Evolutionary conservation across 2,113 vertebrate species (phyloP).

Genomic region (Theristicus caerulescens): DNA sequence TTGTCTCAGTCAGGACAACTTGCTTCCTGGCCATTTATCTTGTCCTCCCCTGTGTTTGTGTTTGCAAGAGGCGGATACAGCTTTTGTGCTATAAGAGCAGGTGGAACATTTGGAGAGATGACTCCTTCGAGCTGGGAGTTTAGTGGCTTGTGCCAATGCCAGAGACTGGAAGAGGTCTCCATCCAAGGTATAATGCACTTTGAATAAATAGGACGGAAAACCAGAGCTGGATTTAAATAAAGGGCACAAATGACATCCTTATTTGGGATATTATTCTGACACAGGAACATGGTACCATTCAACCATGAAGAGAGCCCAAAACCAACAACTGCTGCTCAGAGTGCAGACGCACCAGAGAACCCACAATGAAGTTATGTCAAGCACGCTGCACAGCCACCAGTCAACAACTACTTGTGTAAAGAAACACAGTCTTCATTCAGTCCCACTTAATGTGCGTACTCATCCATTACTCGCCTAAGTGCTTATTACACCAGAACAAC

Average conservation of each 20-base stretch:
- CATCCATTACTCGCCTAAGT: neutral
- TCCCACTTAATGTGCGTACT: neutral
- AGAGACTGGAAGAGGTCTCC: conserved; percentile 21
- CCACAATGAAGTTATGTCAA: neutral
- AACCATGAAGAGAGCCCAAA: neutral
- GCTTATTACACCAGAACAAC: neutral
- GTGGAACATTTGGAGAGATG: conserved; percentile 21
- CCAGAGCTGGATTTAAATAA: neutral
- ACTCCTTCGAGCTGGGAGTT: conserved; percentile 53
- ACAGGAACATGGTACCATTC: neutral
- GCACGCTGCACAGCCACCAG: neutral
- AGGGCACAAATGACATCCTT: neutral
- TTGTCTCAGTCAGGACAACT: neutral
- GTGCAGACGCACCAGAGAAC: neutral
- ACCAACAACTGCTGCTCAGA: neutral
- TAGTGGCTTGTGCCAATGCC: neutral
- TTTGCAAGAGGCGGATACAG: neutral
- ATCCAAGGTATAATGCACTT: neutral
- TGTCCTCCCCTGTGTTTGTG: neutral
- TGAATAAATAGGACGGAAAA: neutral
- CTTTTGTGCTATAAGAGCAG: neutral
- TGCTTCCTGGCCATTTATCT: neutral
- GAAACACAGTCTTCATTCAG: neutral
- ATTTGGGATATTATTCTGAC: neutral
- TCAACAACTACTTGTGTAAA: neutral